A percentile compares a stretch with the other conserved stretches of the same genome.
These are phyloP conservation scores for Mormyrus iriodes DNA, from an alignment of 2,113 vertebrate species.

Conservation along the genomic window DNA sequence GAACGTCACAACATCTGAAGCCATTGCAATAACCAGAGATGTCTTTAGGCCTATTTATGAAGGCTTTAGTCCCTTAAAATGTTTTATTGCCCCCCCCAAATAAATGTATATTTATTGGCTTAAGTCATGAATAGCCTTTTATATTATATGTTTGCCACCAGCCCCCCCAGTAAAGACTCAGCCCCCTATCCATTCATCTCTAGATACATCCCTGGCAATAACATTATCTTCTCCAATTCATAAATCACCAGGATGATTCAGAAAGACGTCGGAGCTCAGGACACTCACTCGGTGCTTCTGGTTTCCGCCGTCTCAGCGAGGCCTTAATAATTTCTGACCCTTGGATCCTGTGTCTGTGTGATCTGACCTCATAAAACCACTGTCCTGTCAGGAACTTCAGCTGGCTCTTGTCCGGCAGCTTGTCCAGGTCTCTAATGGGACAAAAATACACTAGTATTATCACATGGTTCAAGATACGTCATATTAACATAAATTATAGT, in stretches of 20 bases:
- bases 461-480: neutral
- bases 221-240: neutral
- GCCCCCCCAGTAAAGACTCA: too few relatives aligned
- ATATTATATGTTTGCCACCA: neutral
- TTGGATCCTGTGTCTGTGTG: conserved; percentile 81
- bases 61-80: too few relatives aligned
- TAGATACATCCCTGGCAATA: too few relatives aligned
- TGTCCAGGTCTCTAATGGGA: conserved; percentile 69
- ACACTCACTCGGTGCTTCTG: conserved; percentile 58
- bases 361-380: conserved; percentile 94
- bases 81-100: neutral
- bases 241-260: neutral
- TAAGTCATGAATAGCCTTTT: neutral
- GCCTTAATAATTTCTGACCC: conserved; percentile 88
- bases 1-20: neutral
- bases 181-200: too few relatives aligned
- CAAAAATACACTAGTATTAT: neutral
- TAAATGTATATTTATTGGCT: too few relatives aligned
- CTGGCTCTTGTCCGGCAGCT: conserved; percentile 57
- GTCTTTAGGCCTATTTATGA: neutral
- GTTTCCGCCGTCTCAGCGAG: conserved; percentile 74
- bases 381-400: conserved; percentile 87
- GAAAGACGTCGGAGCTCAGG: neutral
- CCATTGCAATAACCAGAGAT: neutral
- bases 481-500: neutral